Evolutionary conservation across 2,797 vertebrate species (phyloP).

Genomic region (Hoplostethus mediterraneus): DNA sequence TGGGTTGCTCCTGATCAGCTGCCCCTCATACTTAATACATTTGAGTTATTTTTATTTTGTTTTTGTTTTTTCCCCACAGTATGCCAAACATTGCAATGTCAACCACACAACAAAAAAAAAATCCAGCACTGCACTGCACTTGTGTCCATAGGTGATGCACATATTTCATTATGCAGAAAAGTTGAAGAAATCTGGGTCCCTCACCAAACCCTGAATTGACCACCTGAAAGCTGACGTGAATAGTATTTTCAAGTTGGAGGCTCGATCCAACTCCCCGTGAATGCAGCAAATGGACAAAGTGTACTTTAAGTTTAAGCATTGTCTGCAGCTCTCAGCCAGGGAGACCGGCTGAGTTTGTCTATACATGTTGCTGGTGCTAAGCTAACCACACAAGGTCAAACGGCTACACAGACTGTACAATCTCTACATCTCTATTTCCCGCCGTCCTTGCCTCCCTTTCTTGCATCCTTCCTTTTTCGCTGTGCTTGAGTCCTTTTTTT

Average conservation of each 20-base stretch:
- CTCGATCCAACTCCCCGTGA: not conserved
- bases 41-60: too few species aligned
- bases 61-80: too few species aligned
- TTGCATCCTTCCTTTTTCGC: not conserved
- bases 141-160: not conserved
- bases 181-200: conserved; percentile 6
- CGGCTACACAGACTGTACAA: conserved; percentile 17
- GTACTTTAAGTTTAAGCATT: not conserved
- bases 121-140: not conserved
- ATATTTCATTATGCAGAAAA: conserved; percentile 12
- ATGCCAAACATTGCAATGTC: too few species aligned
- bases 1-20: too few species aligned
- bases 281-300: conserved; percentile 28
- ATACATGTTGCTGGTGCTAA: conserved; percentile 46
- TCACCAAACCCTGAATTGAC: not conserved
- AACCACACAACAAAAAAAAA: too few species aligned
- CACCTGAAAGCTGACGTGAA: conserved; percentile 13
- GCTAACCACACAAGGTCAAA: conserved; percentile 51
- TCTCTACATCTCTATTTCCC: conserved; percentile 16
- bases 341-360: conserved; percentile 46
- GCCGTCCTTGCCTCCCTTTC: not conserved
- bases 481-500: not conserved
- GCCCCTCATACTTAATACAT: too few species aligned
- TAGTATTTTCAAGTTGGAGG: conserved; percentile 9
- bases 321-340: conserved; percentile 23